Conservation (phyloP, 1,140 invertebrate species). For the Drosophila pallidifrons region DNA sequence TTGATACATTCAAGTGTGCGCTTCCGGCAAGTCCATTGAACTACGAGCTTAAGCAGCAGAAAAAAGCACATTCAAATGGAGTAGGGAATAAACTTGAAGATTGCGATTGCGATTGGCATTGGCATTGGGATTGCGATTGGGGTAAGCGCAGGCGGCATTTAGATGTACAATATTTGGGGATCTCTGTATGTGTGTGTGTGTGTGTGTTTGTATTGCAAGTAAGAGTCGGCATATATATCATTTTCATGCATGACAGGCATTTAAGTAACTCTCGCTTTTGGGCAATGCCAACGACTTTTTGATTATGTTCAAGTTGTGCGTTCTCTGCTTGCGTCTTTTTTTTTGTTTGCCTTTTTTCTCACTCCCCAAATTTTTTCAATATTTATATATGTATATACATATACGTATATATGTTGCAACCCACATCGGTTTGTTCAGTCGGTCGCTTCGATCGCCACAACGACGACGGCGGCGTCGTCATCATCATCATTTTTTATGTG, state of each 20-base stretch:
- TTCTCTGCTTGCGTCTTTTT: conserved; percentile 26
- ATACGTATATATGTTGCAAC: conserved; percentile 2
- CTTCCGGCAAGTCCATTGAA: conserved; percentile 20
- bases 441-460: background rate
- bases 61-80: background rate
- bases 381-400: no score
- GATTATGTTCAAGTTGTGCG: conserved; percentile 53
- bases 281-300: conserved; percentile 65
- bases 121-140: background rate
- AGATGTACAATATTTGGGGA: conserved; percentile 11
- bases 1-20: conserved; percentile 11
- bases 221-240: conserved; percentile 28
- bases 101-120: background rate
- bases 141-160: conserved; percentile 14
- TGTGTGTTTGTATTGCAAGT: conserved; percentile 1
- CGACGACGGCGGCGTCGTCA: conserved; percentile 43
- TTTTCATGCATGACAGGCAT: conserved; percentile 51
- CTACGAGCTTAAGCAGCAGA: background rate
- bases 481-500: conserved; percentile 76
- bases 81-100: no score
- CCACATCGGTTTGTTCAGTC: conserved; percentile 17
- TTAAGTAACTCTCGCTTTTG: conserved; percentile 57
- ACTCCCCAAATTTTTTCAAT: background rate
- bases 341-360: conserved; percentile 11
- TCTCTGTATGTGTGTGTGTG: background rate